Evolutionary conservation across 1,140 invertebrate species (phyloP).

Genomic region (Schlechtendalia chinensis): DNA sequence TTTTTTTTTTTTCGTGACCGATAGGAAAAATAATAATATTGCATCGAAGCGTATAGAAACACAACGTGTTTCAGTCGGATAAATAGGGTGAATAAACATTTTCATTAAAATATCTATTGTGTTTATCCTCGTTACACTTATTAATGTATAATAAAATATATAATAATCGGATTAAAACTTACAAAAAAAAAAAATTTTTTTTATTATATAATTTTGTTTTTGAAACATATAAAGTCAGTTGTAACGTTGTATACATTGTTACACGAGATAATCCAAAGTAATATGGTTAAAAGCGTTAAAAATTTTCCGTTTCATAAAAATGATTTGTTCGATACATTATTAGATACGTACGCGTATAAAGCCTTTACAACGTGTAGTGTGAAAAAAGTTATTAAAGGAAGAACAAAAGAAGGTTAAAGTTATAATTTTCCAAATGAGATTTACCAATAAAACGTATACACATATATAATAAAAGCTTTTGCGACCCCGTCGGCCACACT

Average conservation of each 20-base stretch:
- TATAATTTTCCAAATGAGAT: conserved; percentile 7
- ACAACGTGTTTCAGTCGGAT: neutral
- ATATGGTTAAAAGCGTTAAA: no score
- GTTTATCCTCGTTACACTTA: neutral
- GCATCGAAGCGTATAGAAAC: neutral
- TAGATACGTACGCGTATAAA: no score
- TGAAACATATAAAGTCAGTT: no score
- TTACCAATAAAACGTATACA: conserved; percentile 2
- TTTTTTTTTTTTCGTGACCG: no score
- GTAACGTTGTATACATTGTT: no score
- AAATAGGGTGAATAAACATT: neutral
- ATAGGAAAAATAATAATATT: neutral
- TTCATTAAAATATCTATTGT: neutral
- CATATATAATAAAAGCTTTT: conserved; percentile 13
- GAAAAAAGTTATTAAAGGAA: no score
- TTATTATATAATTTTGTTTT: no score
- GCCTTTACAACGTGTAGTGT: no score
- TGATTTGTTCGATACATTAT: no score
- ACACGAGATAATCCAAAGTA: neutral
- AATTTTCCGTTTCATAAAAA: no score
- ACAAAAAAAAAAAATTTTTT: no score
- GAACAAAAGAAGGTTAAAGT: neutral
- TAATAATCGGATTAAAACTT: neutral
- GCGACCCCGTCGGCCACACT: neutral
- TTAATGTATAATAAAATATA: neutral